A percentile compares a stretch with the other conserved stretches of the same genome.
phyloP scores from a whole-genome alignment of 2,797 vertebrate species.

The Apogon hyalosoma region DNA sequence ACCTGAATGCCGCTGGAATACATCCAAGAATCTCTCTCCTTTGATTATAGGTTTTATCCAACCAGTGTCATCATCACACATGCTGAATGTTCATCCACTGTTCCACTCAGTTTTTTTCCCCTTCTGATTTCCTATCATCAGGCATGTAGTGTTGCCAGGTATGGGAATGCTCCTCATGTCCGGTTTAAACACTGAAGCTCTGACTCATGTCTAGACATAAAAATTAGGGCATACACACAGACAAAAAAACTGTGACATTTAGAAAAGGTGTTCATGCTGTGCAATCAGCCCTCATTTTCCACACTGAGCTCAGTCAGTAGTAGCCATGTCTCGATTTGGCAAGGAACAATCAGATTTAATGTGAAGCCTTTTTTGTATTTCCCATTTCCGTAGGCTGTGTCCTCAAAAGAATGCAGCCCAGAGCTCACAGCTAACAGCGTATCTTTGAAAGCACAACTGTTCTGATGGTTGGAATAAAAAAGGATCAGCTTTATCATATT shows the following conservation, averaged over 20 bases:
- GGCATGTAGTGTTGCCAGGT: slow-evolving; percentile 2
- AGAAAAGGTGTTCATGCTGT: slow-evolving; percentile 66
- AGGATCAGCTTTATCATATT: slow-evolving; percentile 28
- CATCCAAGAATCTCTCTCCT: slow-evolving; percentile 42
- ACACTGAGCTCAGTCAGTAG: slow-evolving; percentile 58
- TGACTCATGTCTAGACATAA: slow-evolving; percentile 71
- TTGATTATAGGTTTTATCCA: slow-evolving; percentile 63
- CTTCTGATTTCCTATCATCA: slow-evolving; percentile 17
- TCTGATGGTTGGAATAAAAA: slow-evolving; percentile 38
- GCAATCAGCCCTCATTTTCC: slow-evolving; percentile 77
- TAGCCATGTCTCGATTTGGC: slow-evolving; percentile 48
- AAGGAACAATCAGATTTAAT: slow-evolving; percentile 67
- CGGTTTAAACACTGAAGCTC: slow-evolving; percentile 22
- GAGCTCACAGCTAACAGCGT: slow-evolving; percentile 32
- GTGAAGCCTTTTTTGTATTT: slow-evolving; percentile 49
- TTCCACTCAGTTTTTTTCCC: slow-evolving; percentile 13
- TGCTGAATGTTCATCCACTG: slow-evolving; percentile 14
- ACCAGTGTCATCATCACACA: slow-evolving; percentile 61
- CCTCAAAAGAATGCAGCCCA: slow-evolving; percentile 42
- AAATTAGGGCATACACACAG: slow-evolving; percentile 59
- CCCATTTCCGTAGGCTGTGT: slow-evolving; percentile 42
- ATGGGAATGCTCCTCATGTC: slow-evolving; percentile 24
- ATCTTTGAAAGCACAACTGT: slow-evolving; percentile 47
- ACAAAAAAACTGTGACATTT: slow-evolving; percentile 57
- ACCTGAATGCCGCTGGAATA: slow-evolving; percentile 23